These are phyloP conservation scores for Anagrus nilaparvatae DNA, from an alignment of 1,140 invertebrate genomes.

Conservation along the genomic window DNA sequence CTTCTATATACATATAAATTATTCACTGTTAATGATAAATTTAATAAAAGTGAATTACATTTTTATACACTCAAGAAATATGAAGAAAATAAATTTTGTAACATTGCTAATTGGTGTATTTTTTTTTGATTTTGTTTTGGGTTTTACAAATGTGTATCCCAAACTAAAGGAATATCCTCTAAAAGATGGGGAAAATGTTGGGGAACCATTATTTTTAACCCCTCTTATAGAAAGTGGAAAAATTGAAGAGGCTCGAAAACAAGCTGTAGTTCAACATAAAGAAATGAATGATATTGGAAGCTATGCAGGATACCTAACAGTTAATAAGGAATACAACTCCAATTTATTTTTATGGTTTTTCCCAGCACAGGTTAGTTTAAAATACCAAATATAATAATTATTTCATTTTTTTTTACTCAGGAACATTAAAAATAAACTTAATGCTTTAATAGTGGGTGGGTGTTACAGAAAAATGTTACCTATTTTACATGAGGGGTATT, in stretches of 20 bases:
- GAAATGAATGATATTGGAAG: conserved; percentile 37
- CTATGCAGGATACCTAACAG: conserved; percentile 61
- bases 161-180: conserved; percentile 25
- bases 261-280: conserved; percentile 35
- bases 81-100: too few species aligned
- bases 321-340: conserved; percentile 65
- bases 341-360: conserved; percentile 89
- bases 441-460: too few species aligned
- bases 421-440: not conserved
- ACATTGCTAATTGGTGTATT: too few species aligned
- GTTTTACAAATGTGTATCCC: conserved; percentile 34
- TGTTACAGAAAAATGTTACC: too few species aligned
- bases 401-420: not conserved
- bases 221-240: conserved; percentile 53
- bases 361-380: conserved; percentile 46
- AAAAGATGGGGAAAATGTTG: conserved; percentile 39
- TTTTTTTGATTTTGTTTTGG: conserved; percentile 6
- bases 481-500: too few species aligned
- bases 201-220: conserved; percentile 54
- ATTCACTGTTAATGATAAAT: too few species aligned
- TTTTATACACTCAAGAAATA: too few species aligned
- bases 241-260: conserved; percentile 40
- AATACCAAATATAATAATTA: not conserved
- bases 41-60: too few species aligned
- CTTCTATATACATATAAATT: too few species aligned